Evolutionary conservation across 2,888 invertebrate species (phyloP).

Genomic region (Eurytoma californica): DNA sequence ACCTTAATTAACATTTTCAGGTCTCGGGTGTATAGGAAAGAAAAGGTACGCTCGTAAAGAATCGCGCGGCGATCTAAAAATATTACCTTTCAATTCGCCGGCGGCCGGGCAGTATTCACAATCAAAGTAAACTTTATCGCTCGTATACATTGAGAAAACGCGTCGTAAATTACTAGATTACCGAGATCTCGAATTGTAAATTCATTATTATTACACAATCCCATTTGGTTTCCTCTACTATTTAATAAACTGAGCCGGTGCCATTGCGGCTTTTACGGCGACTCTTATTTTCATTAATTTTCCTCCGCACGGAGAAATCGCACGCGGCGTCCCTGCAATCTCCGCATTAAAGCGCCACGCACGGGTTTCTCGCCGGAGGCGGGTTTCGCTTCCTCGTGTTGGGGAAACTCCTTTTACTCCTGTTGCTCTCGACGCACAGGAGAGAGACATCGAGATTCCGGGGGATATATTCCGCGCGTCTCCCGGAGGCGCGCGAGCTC

Average conservation of each 20-base stretch:
- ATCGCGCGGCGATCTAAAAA: too few species aligned
- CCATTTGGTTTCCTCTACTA: conserved; percentile 14
- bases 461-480: conserved; percentile 16
- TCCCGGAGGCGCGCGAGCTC: background rate
- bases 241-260: conserved; percentile 23
- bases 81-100: too few species aligned
- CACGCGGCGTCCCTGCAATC: background rate
- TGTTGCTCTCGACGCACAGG: background rate
- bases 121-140: too few species aligned
- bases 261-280: background rate
- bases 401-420: background rate
- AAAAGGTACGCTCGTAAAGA: too few species aligned
- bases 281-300: conserved; percentile 22
- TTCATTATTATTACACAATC: conserved; percentile 30
- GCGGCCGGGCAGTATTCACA: too few species aligned
- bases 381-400: conserved; percentile 18
- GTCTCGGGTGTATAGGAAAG: too few species aligned
- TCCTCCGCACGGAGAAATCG: conserved; percentile 8
- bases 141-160: background rate
- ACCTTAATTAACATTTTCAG: too few species aligned
- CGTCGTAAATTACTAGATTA: conserved; percentile 8
- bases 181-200: conserved; percentile 1
- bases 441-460: conserved; percentile 16
- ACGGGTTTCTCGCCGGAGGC: background rate
- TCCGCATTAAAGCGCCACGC: background rate